Evolutionary conservation across 1,140 invertebrate species (phyloP).

Genomic region (Scaptomyza montana): DNA sequence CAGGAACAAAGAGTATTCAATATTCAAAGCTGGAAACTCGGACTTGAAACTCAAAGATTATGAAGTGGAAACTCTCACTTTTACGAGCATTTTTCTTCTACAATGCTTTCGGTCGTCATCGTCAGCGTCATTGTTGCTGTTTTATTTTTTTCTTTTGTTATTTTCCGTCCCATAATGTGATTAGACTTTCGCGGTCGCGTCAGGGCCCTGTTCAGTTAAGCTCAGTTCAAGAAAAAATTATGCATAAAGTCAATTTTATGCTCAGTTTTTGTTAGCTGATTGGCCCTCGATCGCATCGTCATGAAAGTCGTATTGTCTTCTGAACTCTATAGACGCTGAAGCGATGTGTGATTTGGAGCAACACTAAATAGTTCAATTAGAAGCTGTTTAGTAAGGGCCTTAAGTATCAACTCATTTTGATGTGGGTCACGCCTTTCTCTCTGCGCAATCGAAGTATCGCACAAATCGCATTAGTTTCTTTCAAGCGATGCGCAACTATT

Average conservation of each 20-base stretch:
- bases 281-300: constrained; percentile 59
- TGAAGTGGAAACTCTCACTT: constrained; percentile 80
- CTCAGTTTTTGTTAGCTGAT: constrained; percentile 73
- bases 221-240: constrained; percentile 60
- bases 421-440: constrained; percentile 77
- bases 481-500: constrained; percentile 51
- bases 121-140: constrained; percentile 39
- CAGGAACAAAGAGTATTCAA: constrained; percentile 25
- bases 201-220: constrained; percentile 18
- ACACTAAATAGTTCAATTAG: constrained; percentile 81
- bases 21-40: constrained; percentile 43
- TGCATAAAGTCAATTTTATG: constrained; percentile 81
- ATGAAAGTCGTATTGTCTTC: constrained; percentile 47
- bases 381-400: constrained; percentile 59
- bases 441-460: constrained; percentile 48
- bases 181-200: constrained; percentile 65
- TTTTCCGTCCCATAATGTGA: constrained; percentile 68
- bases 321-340: background rate
- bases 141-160: constrained; percentile 33
- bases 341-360: constrained; percentile 70
- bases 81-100: constrained; percentile 80
- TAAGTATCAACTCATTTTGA: constrained; percentile 33
- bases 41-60: constrained; percentile 60
- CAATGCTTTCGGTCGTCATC: constrained; percentile 69
- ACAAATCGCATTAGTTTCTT: constrained; percentile 52